Conservation (phyloP, 2,113 vertebrate genomes). For the Ammospiza caudacuta region DNA sequence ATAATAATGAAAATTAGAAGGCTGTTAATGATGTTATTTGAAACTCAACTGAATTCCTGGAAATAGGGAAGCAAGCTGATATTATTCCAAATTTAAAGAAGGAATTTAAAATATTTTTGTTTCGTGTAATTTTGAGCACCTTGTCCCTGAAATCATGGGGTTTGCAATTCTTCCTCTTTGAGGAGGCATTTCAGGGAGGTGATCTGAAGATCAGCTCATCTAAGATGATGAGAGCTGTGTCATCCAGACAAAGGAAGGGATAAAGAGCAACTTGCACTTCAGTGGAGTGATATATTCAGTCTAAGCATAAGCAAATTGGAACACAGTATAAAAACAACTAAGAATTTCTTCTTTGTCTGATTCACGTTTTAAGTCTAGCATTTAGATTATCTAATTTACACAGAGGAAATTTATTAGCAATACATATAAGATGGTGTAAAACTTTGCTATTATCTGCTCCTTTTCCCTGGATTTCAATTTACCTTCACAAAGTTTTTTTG, state of each 20-base stretch:
- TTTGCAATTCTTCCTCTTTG: neutral
- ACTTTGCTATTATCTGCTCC: neutral
- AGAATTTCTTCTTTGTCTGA: neutral
- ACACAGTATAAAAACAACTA: neutral
- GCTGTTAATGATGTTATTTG: neutral
- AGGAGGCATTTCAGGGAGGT: neutral
- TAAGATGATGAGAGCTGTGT: neutral
- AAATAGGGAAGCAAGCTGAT: neutral
- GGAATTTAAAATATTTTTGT: neutral
- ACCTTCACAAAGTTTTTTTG: neutral
- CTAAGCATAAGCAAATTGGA: neutral
- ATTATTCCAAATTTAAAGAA: neutral
- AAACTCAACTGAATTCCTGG: neutral
- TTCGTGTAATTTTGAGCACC: neutral
- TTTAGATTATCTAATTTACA: neutral
- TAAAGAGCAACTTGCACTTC: rapidly evolving
- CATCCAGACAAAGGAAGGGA: neutral
- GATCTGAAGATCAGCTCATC: neutral
- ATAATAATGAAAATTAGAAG: neutral
- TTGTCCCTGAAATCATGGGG: neutral
- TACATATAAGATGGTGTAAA: neutral
- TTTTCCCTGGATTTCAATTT: neutral
- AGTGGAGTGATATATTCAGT: neutral
- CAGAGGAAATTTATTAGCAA: neutral
- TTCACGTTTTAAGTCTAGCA: neutral